A percentile compares a stretch with the other conserved stretches of the same genome.
Conservation (phyloP, 2,113 vertebrate genomes). For the Rutilus rutilus region DNA sequence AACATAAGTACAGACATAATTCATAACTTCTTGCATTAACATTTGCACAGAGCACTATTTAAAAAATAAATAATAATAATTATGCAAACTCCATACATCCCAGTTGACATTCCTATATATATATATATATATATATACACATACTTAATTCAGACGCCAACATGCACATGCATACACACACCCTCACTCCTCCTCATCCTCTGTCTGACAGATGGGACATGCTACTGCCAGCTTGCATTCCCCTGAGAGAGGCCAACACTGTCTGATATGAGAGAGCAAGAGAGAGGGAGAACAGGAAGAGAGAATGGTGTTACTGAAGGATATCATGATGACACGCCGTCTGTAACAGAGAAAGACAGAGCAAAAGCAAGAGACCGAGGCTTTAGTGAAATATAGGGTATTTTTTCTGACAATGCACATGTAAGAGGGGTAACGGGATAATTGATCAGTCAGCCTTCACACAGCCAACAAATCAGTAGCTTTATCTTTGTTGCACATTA, state of each 20-base stretch:
- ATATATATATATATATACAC: slow-evolving; percentile 4
- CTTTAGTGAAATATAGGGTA: slow-evolving; percentile 19
- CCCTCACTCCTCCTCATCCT: slow-evolving; percentile 41
- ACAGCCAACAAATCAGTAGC: not conserved
- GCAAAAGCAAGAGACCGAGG: slow-evolving; percentile 6
- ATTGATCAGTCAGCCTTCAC: slow-evolving; percentile 8
- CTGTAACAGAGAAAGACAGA: slow-evolving; percentile 35
- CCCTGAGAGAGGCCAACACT: slow-evolving; percentile 56
- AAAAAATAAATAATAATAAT: not conserved
- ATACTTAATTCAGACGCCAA: slow-evolving; percentile 20
- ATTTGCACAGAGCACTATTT: not conserved
- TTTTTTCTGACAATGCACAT: slow-evolving; percentile 22
- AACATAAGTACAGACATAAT: not conserved
- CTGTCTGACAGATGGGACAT: slow-evolving; percentile 64
- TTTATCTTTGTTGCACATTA: not conserved
- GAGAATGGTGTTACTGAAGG: slow-evolving; percentile 26
- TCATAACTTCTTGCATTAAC: not conserved
- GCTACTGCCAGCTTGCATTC: slow-evolving; percentile 52
- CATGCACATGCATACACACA: not conserved
- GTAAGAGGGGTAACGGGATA: not conserved
- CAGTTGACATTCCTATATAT: not conserved
- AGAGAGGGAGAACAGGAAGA: slow-evolving; percentile 44
- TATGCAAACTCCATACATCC: slow-evolving; percentile 4
- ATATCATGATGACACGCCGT: slow-evolving; percentile 26
- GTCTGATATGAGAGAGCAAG: slow-evolving; percentile 57